Evolutionary conservation across 2,113 vertebrate genomes (phyloP), one percentile per base, ranked within the genome.

Genomic region (cattle (Bos taurus)): DNA sequence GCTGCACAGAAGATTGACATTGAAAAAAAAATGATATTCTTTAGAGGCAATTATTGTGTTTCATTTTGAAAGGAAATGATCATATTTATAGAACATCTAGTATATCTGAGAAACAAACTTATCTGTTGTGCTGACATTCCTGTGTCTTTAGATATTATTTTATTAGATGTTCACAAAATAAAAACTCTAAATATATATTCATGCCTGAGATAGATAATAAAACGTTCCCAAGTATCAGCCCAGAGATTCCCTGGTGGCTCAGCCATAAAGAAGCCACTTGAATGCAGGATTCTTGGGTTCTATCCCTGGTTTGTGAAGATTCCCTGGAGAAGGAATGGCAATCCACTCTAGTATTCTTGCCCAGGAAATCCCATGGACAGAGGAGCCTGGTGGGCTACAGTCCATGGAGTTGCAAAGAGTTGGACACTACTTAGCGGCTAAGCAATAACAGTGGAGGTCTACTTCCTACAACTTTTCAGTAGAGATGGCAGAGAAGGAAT

Each of bases 61-160:
- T 77, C 90, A 95, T 91, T 98, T 98, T 98, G 98, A 98, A 98
- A 98, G 97, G 96, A 98, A 99, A 98, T 97, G 94, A 98, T 97
- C 97, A 81, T 95, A 98, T 98, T 98, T 98, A 96, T 97, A 98
- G 95, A 97, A 90, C 95, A 96, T 96, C 60, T 95, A 88, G 96
- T 98, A 96, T 94, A 97, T 71, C 77, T 59, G 96, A 94, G 89
- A 96, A 87, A 96, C 97, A 94, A 94, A 98, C 60, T 67, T 98
- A 96, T 89, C 97, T 96, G 96, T 98, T 95, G 95, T 97, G 93
- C 94, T 97, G 97, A 98, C 36, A 94, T 98, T 98, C 97, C 86
- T 94, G 94, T 94, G 62, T 98, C 97, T 91, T 96, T 95, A 98
- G 94, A 97, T 96, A 92, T 91, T 88, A 94, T 96, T 97, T 98